Evolutionary conservation across 1,140 invertebrate species (phyloP), one percentile per base, ranked within the genome.

Genomic region (Chelonus insularis): DNA sequence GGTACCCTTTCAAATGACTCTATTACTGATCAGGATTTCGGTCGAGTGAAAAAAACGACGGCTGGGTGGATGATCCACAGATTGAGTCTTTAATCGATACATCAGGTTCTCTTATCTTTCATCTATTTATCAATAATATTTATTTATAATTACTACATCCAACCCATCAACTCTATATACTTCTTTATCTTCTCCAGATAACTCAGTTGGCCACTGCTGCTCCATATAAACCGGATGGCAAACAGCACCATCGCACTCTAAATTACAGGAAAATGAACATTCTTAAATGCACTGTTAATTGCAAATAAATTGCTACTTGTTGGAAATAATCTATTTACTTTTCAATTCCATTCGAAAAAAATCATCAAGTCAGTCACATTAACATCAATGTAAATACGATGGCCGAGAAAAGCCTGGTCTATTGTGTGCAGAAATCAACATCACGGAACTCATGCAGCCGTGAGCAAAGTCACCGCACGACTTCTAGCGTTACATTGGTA

Each of bases 401-500:
- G 41, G 43, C n/a, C 16, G 57, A 36, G 54, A 41, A 62, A 29
- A 25, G 43, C 36, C 63, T 60, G 61, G n/a, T n/a, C n/a, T 56
- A 21, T 47, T 41, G 32, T 37, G 36, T n/a, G 45, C 20, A 62
- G 67, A 25, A 36, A 66, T 66, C 70, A 64, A 67, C 72, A 74
- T 80, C 77, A 79, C 77, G 79, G 76, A 79, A 76, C 77, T 81
- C 76, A 73, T 76, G 73, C 76, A 72, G 68, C 25, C 75, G 72
- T 76, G 77, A 78, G 70, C 66, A 66, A 67, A 70, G 62, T 65
- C 64, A 64, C 71, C 60, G 72, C 74, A 78, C 75, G 77, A 77
- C 68, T 72, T 71, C 64, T 66, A 65, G 66, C 59, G 45, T 52
- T 58, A 54, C 62, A 56, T 43, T 29, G 57, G 50, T 56, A 70